Evolutionary conservation across 2,797 vertebrate species (phyloP).

Genomic region (Acridotheres tristis): DNA sequence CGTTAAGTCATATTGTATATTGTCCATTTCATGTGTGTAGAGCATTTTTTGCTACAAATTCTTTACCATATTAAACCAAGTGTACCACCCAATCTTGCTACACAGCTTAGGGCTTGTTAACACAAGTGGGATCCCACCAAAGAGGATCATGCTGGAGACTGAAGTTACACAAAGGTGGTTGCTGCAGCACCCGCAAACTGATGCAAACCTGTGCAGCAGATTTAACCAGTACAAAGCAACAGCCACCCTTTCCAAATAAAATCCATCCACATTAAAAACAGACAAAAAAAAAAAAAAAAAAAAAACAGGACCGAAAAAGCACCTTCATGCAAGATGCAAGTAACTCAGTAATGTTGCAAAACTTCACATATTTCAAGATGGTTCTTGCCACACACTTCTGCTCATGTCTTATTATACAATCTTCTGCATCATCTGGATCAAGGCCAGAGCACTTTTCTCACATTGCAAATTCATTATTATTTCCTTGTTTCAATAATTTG

Average conservation of each 20-base stretch:
- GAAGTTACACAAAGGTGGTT: not conserved
- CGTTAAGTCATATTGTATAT: slow-evolving; percentile 21
- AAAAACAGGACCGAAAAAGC: not conserved
- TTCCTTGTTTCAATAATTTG: not conserved
- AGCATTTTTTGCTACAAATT: slow-evolving; percentile 47
- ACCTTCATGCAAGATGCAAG: not conserved
- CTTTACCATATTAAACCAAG: not conserved
- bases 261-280: not conserved
- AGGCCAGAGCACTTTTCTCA: not conserved
- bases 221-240: not conserved
- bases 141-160: fast-evolving
- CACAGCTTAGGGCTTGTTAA: not conserved
- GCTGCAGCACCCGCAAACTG: not conserved
- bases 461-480: not conserved
- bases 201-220: not conserved
- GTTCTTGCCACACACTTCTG: not conserved
- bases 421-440: not conserved
- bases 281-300: not conserved
- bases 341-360: not conserved
- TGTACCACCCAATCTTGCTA: not conserved
- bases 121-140: not conserved
- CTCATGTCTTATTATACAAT: not conserved
- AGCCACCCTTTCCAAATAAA: not conserved
- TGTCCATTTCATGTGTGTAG: slow-evolving; percentile 44
- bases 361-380: not conserved